Evolutionary conservation across 2,113 vertebrate species (phyloP).

Genomic region (Paedocypris sp.): DNA sequence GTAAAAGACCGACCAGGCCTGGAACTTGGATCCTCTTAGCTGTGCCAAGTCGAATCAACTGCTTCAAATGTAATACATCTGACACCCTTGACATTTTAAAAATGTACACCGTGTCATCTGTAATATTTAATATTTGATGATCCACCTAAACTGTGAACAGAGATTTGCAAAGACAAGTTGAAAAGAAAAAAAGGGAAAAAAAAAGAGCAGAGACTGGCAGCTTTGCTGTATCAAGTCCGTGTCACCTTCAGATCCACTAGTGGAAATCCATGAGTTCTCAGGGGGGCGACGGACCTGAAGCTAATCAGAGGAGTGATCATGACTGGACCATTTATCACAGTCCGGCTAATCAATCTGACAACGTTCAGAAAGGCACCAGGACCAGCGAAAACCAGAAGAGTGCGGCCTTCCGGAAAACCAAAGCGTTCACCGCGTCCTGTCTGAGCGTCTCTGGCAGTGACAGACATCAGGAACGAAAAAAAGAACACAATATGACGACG

Average conservation of each 20-base stretch:
- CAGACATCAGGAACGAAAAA: background rate
- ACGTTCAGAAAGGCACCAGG: background rate
- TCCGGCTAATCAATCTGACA: slow-evolving; percentile 8
- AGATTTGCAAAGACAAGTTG: too few relatives aligned
- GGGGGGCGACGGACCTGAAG: background rate
- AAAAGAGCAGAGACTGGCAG: too few relatives aligned
- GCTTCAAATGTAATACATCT: too few relatives aligned
- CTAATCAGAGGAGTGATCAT: slow-evolving; percentile 1
- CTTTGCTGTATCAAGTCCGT: background rate
- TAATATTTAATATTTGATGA: too few relatives aligned
- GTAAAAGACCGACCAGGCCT: too few relatives aligned
- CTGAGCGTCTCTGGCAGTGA: slow-evolving; percentile 3
- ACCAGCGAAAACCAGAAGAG: background rate
- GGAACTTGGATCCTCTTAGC: too few relatives aligned
- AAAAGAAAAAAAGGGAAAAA: too few relatives aligned
- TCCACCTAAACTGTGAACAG: too few relatives aligned
- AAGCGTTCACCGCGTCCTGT: slow-evolving; percentile 20
- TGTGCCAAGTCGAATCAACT: too few relatives aligned
- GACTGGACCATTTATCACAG: slow-evolving; percentile 7
- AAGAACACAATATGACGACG: slow-evolving; percentile 22
- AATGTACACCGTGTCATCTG: too few relatives aligned
- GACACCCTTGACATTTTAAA: too few relatives aligned
- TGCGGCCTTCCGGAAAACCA: slow-evolving; percentile 5
- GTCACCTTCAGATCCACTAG: background rate
- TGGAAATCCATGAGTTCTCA: slow-evolving; percentile 4